Evolutionary conservation across 64 coral and sea anemone species (phyloP).

Genomic region (Montipora sp.): DNA sequence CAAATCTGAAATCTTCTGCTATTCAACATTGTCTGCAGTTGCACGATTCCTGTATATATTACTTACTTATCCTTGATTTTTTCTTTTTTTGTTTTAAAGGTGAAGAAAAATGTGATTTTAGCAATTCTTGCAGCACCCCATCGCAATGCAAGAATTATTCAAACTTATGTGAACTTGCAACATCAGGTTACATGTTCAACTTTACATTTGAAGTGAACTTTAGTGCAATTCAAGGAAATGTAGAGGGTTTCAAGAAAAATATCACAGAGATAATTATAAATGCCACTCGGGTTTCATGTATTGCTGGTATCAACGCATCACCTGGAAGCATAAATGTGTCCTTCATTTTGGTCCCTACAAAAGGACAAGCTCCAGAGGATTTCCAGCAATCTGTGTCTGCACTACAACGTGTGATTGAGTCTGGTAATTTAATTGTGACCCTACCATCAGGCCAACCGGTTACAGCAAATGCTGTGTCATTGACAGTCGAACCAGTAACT

Average conservation of each 20-base stretch:
- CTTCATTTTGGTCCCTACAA: slow-evolving; percentile 43
- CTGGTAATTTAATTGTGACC: slow-evolving; percentile 52
- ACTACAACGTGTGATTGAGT: slow-evolving; percentile 41
- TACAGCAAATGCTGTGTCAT: slow-evolving; percentile 56
- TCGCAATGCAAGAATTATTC: neutral
- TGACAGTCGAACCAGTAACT: neutral
- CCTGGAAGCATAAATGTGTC: slow-evolving; percentile 76
- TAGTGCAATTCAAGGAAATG: neutral
- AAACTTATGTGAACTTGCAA: neutral
- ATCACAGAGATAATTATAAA: neutral
- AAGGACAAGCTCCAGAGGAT: neutral
- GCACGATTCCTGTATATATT: too few relatives aligned
- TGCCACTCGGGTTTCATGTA: neutral
- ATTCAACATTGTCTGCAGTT: too few relatives aligned
- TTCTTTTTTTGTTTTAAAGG: neutral
- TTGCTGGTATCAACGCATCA: slow-evolving; percentile 28
- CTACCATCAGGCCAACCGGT: slow-evolving; percentile 47
- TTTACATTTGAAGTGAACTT: neutral
- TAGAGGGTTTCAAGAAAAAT: neutral
- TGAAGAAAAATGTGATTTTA: neutral
- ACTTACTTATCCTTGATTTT: neutral
- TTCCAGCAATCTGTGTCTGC: neutral
- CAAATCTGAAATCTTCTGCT: too few relatives aligned
- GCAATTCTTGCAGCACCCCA: neutral
- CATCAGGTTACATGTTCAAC: neutral